phyloP scores from a whole-genome alignment of 2,797 vertebrate species.

The Manis pentadactyla region DNA sequence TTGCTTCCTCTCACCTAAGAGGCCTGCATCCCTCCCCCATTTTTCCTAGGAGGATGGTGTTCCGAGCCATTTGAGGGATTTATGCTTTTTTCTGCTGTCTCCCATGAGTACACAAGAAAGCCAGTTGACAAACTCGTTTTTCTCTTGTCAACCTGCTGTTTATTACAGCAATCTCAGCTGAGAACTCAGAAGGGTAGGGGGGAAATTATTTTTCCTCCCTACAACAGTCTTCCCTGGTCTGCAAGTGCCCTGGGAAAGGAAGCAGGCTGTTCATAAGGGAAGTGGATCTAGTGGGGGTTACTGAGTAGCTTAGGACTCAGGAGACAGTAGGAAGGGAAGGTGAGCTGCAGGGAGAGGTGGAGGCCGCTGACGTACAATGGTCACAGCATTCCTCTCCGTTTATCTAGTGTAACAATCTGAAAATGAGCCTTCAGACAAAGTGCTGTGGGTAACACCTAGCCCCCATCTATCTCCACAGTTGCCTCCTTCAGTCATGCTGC shows the following conservation, averaged over 20 bases:
- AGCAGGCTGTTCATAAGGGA: not conserved
- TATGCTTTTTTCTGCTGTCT: not conserved
- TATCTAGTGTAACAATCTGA: not conserved
- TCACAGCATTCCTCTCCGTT: not conserved
- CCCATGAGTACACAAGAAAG: not conserved
- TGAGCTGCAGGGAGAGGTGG: not conserved
- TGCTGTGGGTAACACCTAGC: fast-evolving
- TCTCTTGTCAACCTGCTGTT: not conserved
- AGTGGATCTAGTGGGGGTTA: not conserved
- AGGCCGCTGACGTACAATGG: not conserved
- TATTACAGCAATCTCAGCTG: not conserved
- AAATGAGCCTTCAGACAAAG: not conserved
- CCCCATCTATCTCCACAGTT: not conserved
- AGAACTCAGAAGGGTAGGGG: not conserved
- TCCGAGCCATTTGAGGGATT: not conserved
- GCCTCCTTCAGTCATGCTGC: not conserved
- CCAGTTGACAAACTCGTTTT: not conserved
- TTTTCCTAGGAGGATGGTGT: not conserved
- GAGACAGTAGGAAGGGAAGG: not conserved
- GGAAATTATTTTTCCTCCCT: not conserved
- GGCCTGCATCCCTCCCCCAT: fast-evolving
- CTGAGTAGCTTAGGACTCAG: not conserved
- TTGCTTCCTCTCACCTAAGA: not conserved
- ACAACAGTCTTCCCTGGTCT: not conserved
- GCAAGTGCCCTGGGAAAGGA: not conserved